Evolutionary conservation across 2,888 invertebrate species (phyloP), one percentile per base, ranked within the genome.

Genomic region (Seladonia tumulorum): DNA sequence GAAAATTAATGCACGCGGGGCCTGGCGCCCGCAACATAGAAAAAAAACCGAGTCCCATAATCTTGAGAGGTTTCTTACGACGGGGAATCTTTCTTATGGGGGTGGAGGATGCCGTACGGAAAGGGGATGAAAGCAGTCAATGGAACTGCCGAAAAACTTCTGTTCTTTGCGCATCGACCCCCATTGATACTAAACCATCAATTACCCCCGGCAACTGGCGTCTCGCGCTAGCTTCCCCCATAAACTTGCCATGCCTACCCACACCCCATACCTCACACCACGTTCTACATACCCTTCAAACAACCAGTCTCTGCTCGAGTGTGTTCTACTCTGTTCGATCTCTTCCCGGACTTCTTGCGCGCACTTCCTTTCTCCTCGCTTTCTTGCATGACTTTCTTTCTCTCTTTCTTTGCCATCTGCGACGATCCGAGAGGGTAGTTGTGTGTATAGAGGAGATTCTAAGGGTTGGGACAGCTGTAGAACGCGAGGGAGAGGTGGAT

Each of bases 161-260:
- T 88, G 89, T 90, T 90, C 90, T 90, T 91, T 90, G 88, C 88
- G 90, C 90, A 90, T 92, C 90, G 90, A 89, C 83, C 90, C 78
- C 89, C 92, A 92, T 92, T 92, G 93, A 92, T 91, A 91, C 90
- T 87, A 83, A 83, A 86, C 90, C 90, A 92, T 93, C 92, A 91
- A 93, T 93, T 93, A 92, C 86, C 85, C 66, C 81, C 71, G 57
- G 83, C 83, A 76, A 73, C 88, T 89, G 89, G 87, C 89, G 90
- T 89, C 16, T 16, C 57, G 12, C 10, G 57, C 57, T n/a, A n/a
- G n/a, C 57, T n/a, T 12, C 85, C 74, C 8, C 86, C 86, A 87
- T 85, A 85, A 87, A 87, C 86, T 73, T 81, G 63, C 71, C 72
- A 77, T 42, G 66, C 71, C n/a, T 77, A 76, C n/a, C 39, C 14